Percentiles rank a stretch among this genome's conserved stretches.
Conservation (phyloP, 2,113 vertebrate genomes). For the Saccopteryx bilineata region DNA sequence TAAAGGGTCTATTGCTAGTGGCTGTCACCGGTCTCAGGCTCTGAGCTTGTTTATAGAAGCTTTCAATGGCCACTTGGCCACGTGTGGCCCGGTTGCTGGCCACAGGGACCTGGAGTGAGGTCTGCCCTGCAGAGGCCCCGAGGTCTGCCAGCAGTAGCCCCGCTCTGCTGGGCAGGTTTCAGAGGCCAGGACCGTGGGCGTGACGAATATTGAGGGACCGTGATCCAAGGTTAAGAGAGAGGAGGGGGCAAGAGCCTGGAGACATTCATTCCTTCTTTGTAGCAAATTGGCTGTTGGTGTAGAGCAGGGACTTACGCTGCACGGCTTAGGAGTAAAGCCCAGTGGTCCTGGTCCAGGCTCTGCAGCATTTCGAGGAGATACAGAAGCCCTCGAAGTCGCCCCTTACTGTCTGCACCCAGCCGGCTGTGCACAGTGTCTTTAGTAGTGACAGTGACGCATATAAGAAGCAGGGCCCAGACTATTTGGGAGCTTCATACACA, state of each 20-base stretch:
- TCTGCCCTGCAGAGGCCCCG: neutral
- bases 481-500: neutral
- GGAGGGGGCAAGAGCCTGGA: neutral
- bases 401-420: rapidly evolving
- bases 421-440: rapidly evolving
- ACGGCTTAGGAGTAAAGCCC: rapidly evolving
- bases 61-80: neutral
- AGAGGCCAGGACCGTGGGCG: neutral
- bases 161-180: neutral
- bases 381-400: rapidly evolving
- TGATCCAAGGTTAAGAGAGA: neutral
- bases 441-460: rapidly evolving
- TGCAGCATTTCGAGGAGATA: rapidly evolving
- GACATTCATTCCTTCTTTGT: no score
- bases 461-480: neutral
- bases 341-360: rapidly evolving
- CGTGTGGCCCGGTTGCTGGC: neutral
- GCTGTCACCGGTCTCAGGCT: neutral
- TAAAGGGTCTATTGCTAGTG: neutral
- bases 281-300: neutral
- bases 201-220: neutral
- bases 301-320: rapidly evolving
- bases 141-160: neutral
- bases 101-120: rapidly evolving
- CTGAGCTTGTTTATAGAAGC: neutral